These are phyloP conservation scores for Exephanes ischioxanthus DNA, from an alignment of 2,888 invertebrate species.

Conservation along the genomic window DNA sequence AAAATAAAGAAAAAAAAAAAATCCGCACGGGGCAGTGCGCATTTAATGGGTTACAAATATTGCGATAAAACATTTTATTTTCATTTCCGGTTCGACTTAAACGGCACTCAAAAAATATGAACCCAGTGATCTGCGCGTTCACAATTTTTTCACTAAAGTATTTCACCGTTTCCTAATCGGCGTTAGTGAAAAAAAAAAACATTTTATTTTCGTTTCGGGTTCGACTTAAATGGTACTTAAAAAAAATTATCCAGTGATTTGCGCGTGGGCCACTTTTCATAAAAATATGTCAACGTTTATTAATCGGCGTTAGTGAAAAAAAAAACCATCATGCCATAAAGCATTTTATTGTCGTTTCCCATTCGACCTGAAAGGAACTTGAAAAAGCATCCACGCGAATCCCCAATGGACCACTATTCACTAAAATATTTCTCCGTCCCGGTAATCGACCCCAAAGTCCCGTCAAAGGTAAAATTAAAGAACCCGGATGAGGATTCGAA, in stretches of 20 bases:
- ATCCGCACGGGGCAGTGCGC: background rate
- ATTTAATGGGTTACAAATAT: background rate
- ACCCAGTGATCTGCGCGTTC: background rate
- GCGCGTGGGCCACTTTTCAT: background rate
- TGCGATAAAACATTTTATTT: background rate
- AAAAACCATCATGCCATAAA: background rate
- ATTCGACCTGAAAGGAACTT: background rate
- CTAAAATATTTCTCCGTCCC: background rate
- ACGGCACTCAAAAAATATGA: background rate
- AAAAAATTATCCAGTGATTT: too few species aligned
- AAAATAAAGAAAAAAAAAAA: background rate
- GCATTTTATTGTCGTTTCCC: background rate
- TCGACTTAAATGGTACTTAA: background rate
- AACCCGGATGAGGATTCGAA: constrained; percentile 18
- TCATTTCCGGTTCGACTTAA: background rate
- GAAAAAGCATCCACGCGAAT: background rate
- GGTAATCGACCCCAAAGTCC: constrained; percentile 3
- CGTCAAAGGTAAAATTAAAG: constrained; percentile 18
- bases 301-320: background rate
- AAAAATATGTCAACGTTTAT: background rate
- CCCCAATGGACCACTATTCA: background rate
- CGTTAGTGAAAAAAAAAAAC: background rate
- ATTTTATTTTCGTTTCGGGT: background rate
- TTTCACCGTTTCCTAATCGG: background rate
- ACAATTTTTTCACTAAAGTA: background rate